Evolutionary conservation across 2,113 vertebrate species (phyloP), one percentile per base, ranked within the genome.

Genomic region (Corythaixoides concolor): DNA sequence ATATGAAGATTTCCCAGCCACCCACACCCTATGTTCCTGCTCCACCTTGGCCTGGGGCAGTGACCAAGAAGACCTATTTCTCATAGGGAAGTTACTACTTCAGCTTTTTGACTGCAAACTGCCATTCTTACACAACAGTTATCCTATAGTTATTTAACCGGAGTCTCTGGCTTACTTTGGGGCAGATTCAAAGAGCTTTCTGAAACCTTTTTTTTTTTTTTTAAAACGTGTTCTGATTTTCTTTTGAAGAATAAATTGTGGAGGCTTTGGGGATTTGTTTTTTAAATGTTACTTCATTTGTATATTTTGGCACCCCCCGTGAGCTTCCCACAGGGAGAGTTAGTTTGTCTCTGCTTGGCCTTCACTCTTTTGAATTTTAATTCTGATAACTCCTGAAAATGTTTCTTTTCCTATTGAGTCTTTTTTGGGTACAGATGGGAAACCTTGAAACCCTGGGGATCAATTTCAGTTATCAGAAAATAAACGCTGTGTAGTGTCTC

Each of bases 281-380:
- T 89, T 85, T 39, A 58, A 64, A 49, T 74, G 70, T 80, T 94
- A 49, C 20, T 91, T 95, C 75, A 82, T 93, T 49, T 96, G 89
- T 95, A 24, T 94, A 8, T 94, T 87, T 96, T 96, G 91, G 94
- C 92, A 63, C 16, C 49, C 62, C 62, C 37, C 78, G 62, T 55
- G 47, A 52, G 20, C 32, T 89, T 96, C 92, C 85, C 41, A 39
- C 45, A 28, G 80, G 88, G 90, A 86, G 53, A 72, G 19, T 81
- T 85, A 87, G 58, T 90, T 93, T 87, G 72, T 79, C 21, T 83
- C 32, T 95, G 73, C 53, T 32, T 9, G 8, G 32, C 49, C 62
- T 93, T 85, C n/a, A 11, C n/a, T 93, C 41, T 83, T 83, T 91
- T 74, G 85, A 68, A 43, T 93, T 92, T 91, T 85, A 79, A 41